Conservation (phyloP, 2,888 invertebrate species). For the Heliconius erato region DNA sequence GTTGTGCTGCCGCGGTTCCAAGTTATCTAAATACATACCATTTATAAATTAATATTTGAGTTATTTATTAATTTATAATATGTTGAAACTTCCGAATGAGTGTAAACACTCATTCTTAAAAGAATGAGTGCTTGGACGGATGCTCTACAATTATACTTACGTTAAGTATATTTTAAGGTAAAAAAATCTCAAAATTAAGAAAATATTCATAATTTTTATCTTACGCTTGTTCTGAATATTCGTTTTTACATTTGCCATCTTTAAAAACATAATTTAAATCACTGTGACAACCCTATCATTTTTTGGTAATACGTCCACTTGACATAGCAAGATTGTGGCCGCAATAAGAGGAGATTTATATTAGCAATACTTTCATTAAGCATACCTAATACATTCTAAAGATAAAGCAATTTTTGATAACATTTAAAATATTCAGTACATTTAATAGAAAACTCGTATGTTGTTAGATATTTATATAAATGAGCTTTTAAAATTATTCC, state of each 20-base stretch:
- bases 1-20: too few species aligned
- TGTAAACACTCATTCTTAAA: too few species aligned
- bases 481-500: not conserved
- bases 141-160: not conserved
- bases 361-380: constrained; percentile 30
- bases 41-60: not conserved
- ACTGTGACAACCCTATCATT: constrained; percentile 34
- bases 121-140: not conserved
- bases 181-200: too few species aligned
- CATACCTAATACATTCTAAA: not conserved
- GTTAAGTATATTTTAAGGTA: not conserved
- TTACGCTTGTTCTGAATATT: not conserved
- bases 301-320: constrained; percentile 43
- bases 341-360: constrained; percentile 36
- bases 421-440: not conserved
- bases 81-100: not conserved
- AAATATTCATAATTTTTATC: too few species aligned
- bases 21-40: not conserved
- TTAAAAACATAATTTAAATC: not conserved
- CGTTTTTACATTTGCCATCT: not conserved
- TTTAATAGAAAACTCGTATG: not conserved
- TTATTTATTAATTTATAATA: not conserved
- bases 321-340: constrained; percentile 41
- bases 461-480: not conserved
- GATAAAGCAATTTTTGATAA: not conserved